A percentile compares a stretch with the other conserved stretches of the same genome.
Conservation (phyloP, 2,113 vertebrate genomes). For the Coturnix japonica region DNA sequence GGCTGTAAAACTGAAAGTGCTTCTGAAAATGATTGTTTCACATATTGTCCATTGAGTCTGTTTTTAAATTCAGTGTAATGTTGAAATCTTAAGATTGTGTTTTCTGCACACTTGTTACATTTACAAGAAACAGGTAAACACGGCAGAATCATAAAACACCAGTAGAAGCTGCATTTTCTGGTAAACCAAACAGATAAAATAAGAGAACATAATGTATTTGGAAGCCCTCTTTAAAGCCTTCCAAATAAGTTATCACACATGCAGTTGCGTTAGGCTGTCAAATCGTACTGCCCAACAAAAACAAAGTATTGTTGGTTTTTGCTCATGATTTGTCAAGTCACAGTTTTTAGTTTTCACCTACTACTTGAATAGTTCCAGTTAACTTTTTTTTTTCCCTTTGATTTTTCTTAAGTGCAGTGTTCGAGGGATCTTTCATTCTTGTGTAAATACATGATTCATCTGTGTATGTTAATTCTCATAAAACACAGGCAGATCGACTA, state of each 20-base stretch:
- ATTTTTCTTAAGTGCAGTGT: neutral
- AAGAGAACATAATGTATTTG: neutral
- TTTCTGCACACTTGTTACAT: neutral
- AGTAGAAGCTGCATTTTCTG: neutral
- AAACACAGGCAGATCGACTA: constrained; percentile 86
- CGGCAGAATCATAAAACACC: neutral
- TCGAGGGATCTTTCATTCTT: neutral
- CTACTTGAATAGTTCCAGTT: neutral
- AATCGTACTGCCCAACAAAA: neutral
- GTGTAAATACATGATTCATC: neutral
- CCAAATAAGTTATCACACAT: too few species aligned
- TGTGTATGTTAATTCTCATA: neutral
- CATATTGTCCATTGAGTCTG: neutral
- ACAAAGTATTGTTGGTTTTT: neutral
- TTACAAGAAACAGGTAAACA: neutral
- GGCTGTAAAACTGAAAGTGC: neutral
- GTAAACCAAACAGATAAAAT: neutral
- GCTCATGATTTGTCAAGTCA: neutral
- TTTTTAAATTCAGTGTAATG: neutral
- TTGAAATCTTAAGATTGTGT: neutral
- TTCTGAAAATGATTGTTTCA: neutral
- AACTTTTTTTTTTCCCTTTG: neutral
- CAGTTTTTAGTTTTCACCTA: neutral
- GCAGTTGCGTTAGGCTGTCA: neutral
- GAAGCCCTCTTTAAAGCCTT: neutral